A percentile compares a stretch with the other conserved stretches of the same genome.
phyloP scores from a whole-genome alignment of 1,140 invertebrate genomes.

The Acromyrmex echinatior region DNA sequence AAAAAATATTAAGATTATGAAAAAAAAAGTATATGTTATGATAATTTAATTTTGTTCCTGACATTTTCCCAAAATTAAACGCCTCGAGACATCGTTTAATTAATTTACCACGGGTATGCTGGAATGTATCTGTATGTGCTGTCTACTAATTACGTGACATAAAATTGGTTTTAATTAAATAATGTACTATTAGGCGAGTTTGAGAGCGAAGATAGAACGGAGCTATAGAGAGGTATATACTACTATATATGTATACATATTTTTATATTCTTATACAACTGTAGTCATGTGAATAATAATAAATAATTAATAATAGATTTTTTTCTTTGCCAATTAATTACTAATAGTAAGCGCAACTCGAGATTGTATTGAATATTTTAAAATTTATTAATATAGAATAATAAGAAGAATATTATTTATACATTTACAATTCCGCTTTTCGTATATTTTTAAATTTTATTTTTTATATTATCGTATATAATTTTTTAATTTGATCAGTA shows the following conservation, averaged over 20 bases:
- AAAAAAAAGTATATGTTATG: neutral
- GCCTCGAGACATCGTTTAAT: constrained; percentile 22
- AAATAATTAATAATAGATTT: constrained; percentile 9
- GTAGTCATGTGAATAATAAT: neutral
- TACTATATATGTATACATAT: too few species aligned
- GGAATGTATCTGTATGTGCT: neutral
- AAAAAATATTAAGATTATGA: neutral
- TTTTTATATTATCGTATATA: neutral
- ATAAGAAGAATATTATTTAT: neutral
- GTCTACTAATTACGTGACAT: constrained; percentile 23
- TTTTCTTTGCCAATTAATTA: neutral
- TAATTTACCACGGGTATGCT: constrained; percentile 13
- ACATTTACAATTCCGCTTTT: neutral
- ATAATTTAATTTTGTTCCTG: constrained; percentile 11
- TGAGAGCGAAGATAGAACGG: neutral
- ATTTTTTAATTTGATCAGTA: neutral
- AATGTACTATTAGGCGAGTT: neutral
- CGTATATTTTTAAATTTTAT: neutral
- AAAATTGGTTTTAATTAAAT: constrained; percentile 39
- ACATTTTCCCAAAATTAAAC: constrained; percentile 14
- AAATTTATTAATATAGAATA: neutral
- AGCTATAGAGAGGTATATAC: neutral
- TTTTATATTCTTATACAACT: neutral
- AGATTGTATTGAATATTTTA: neutral
- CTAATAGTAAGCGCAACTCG: neutral